Evolutionary conservation across 2,797 vertebrate genomes (phyloP).

Genomic region (Nyctibius grandis): DNA sequence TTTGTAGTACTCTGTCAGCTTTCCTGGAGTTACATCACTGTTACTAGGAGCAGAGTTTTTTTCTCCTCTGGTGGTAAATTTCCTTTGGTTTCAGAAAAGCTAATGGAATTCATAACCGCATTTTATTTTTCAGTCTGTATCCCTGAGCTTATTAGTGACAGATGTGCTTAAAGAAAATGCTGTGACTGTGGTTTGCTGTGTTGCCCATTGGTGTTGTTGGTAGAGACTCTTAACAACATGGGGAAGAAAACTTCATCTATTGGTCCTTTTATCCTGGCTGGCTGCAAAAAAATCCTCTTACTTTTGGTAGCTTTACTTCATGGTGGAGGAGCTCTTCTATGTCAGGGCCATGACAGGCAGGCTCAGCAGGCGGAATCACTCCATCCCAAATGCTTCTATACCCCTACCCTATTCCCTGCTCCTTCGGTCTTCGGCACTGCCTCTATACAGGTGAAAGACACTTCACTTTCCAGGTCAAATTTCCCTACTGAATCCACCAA

Average conservation of each 20-base stretch:
- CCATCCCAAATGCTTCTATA: neutral
- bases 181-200: neutral
- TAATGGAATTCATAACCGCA: neutral
- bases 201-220: neutral
- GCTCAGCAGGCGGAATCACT: neutral
- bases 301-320: neutral
- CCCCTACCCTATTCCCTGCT: neutral
- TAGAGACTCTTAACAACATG: neutral
- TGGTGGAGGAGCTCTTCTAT: neutral
- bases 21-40: neutral
- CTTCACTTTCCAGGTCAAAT: neutral
- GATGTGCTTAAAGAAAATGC: neutral
- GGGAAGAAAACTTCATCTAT: neutral
- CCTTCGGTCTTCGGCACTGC: neutral
- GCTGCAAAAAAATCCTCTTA: neutral
- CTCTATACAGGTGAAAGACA: neutral
- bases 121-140: slow-evolving; percentile 15
- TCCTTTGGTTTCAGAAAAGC: slow-evolving; percentile 10
- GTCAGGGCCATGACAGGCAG: neutral
- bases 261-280: neutral
- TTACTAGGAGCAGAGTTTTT: neutral
- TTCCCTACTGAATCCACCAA: neutral
- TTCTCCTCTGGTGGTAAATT: neutral
- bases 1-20: neutral
- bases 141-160: neutral